Evolutionary conservation across 35 echinoderm and acorn worm genomes (phyloP), one percentile per base, ranked within the genome.

Genomic region (Amphiura filiformis): DNA sequence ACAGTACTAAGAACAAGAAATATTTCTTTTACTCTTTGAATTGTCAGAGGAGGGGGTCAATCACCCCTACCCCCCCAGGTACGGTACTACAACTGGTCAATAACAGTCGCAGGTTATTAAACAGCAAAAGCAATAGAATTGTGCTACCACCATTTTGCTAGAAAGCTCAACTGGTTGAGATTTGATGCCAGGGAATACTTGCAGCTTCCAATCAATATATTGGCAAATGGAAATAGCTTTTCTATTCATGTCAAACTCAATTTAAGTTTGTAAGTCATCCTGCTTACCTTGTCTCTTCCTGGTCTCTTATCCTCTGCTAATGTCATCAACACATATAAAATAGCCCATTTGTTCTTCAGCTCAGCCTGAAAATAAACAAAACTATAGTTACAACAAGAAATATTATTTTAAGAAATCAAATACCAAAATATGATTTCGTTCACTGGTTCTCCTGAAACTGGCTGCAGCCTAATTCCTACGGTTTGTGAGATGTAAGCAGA

Each of bases 311-410:
- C 87, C 23, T 90, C 80, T 35, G 76, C 86, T 17, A 93, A 70
- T 15, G 56, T 88, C 65, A 87, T 80, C 30, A 97, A 61, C 0
- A 97, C 84, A 81, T 97, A 97, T 0, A 97, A 88, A 18, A 85
- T 57, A 5, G 91, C 87, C 95, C 95, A 97, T 83, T 91, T 80
- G 39, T 97, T 97, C 61, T 93, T 81, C 80, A 97, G 57, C 34
- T 87, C 75, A 22, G 56, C 88, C 95, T 97, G 84, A 33, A 86
- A 81, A 34, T 13, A 35, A 49, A 87, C 26, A 57, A 17, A 87
- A 38, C 70, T 39, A 83, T 44, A 36, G 31, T 81, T 34, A 32
- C 35, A 20, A n/a, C n/a, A 88, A 14, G 11, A 13, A 13, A 80
- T 33, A 33, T 5, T 13, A 80, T 11, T 52, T 52, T 20, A 52